A percentile compares a stretch with the other conserved stretches of the same genome.
Conservation (phyloP, 1,140 invertebrate genomes). For the Drosophila ercepeae region DNA sequence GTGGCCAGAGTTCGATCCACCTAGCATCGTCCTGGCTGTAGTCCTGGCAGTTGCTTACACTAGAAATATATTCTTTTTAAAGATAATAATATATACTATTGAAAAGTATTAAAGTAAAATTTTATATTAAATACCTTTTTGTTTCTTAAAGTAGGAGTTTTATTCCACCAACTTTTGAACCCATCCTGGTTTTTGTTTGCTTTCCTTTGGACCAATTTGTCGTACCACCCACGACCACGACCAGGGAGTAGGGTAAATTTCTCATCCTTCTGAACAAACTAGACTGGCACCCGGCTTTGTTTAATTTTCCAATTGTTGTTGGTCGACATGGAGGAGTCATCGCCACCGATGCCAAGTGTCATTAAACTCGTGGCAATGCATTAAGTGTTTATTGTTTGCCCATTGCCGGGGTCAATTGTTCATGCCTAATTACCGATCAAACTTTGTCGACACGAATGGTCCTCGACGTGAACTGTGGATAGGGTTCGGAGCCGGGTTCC, state of each 20-base stretch:
- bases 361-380: constrained; percentile 55
- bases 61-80: too few relatives aligned
- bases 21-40: constrained; percentile 6
- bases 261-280: neutral
- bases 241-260: neutral
- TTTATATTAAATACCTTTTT: too few relatives aligned
- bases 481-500: neutral
- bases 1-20: constrained; percentile 38
- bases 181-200: constrained; percentile 22
- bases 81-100: too few relatives aligned
- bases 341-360: constrained; percentile 43
- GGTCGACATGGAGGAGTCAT: constrained; percentile 27
- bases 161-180: too few relatives aligned
- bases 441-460: constrained; percentile 29
- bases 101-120: too few relatives aligned
- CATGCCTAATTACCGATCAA: constrained; percentile 48
- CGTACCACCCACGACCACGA: neutral
- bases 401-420: constrained; percentile 42
- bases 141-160: too few relatives aligned
- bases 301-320: constrained; percentile 53
- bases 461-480: constrained; percentile 1
- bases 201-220: constrained; percentile 36
- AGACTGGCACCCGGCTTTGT: constrained; percentile 32
- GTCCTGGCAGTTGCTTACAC: too few relatives aligned
- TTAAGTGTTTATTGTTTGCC: constrained; percentile 51